Evolutionary conservation across 2,888 invertebrate genomes (phyloP).

Genomic region (Minunthozetes semirufus): DNA sequence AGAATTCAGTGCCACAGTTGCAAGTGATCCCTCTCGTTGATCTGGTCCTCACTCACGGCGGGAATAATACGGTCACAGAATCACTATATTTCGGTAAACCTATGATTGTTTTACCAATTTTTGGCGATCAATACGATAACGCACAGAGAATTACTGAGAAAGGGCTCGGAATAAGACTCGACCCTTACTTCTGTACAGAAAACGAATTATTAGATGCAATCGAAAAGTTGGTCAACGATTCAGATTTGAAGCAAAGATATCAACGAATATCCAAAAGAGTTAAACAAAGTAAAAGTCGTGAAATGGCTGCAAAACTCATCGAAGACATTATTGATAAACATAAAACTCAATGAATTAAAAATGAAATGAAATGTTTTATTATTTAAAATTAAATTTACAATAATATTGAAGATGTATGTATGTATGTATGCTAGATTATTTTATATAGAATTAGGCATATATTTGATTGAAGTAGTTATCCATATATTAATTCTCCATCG

Average conservation of each 20-base stretch:
- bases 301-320: background rate
- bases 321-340: background rate
- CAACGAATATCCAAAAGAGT: background rate
- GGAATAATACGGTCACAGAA: constrained; percentile 34
- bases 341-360: background rate
- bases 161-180: constrained; percentile 4
- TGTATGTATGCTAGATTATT: too few relatives aligned
- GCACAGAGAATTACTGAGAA: constrained; percentile 29
- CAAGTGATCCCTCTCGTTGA: constrained; percentile 18
- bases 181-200: constrained; percentile 1
- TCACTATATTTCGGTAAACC: constrained; percentile 25
- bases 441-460: too few relatives aligned
- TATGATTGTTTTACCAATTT: constrained; percentile 29
- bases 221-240: background rate
- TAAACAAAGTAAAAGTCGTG: background rate
- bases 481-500: too few relatives aligned
- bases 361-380: too few relatives aligned
- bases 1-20: background rate
- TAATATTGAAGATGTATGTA: too few relatives aligned
- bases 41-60: constrained; percentile 33
- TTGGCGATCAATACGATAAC: constrained; percentile 34
- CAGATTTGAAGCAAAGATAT: background rate
- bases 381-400: too few relatives aligned
- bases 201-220: background rate
- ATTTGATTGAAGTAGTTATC: too few relatives aligned